These are phyloP conservation scores for Graphium colonna DNA, from an alignment of 2,888 invertebrate species.

Conservation along the genomic window DNA sequence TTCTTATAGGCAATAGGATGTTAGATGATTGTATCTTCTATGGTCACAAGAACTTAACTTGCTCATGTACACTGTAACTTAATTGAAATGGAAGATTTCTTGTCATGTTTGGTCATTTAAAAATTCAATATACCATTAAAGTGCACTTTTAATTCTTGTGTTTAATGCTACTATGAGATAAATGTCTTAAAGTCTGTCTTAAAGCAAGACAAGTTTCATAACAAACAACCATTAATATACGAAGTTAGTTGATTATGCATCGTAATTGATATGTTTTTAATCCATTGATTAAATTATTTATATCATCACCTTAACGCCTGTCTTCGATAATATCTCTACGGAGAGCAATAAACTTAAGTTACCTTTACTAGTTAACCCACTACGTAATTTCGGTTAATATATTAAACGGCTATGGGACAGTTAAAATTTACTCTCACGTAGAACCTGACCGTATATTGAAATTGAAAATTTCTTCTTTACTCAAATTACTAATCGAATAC, in stretches of 20 bases:
- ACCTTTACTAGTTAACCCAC: conserved; percentile 41
- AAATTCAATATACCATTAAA: too few relatives aligned
- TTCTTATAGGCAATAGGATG: too few relatives aligned
- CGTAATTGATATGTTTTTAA: conserved; percentile 23
- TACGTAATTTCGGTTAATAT: conserved; percentile 53
- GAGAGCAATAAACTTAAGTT: conserved; percentile 43
- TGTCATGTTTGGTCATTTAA: too few relatives aligned
- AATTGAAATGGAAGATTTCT: too few relatives aligned
- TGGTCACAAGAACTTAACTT: too few relatives aligned
- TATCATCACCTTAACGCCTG: conserved; percentile 39
- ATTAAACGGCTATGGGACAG: conserved; percentile 44
- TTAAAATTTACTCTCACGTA: conserved; percentile 18
- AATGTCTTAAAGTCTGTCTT: too few relatives aligned
- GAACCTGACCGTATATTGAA: conserved; percentile 2
- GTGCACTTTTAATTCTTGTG: too few relatives aligned
- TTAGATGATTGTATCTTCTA: too few relatives aligned
- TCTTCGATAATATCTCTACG: conserved; percentile 41
- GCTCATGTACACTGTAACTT: too few relatives aligned
- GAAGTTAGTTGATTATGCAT: background rate
- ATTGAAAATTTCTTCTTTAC: conserved; percentile 47
- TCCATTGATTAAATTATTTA: conserved; percentile 30
- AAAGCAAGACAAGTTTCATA: background rate
- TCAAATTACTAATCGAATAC: conserved; percentile 53
- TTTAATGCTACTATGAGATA: too few relatives aligned
- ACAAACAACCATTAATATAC: background rate